Base-by-base conservation (phyloP, 2,797 vertebrate genomes). In the Picus viridis region DNA sequence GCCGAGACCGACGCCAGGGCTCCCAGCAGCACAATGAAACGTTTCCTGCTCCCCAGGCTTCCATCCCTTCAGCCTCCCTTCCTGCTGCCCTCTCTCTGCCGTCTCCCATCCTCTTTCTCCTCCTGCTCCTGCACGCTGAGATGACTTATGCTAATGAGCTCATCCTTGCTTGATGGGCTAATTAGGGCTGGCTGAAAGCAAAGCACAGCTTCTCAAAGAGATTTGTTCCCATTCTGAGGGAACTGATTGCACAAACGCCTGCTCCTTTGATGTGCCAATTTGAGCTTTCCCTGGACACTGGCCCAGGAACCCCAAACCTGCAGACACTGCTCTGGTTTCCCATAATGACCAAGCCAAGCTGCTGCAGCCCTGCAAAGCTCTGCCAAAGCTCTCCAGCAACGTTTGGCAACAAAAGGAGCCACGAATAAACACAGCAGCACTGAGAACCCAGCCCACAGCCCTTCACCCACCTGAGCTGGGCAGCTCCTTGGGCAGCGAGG, bases 331-430 rank as follows among this genome's bases (percentile, higher is more conserved):
- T 43, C 78, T 86, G 83, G 39, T 74, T 88, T 86, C 65, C 75
- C 74, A 63, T 34, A 84, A 72, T 34, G 51, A 78, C 81, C 78
- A 83, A 83, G 22, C 59, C 24, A 59, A 63, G 26, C 30, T 89
- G 67, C 82, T 75, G 58, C 84, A 88, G 79, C 68, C 32, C 63
- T 5, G 65, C 58, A 89, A 39, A 84, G 20, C 47, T 58, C 62
- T 85, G 92, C 84, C 87, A 93, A 88, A 54, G 75, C 79, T 58
- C 53, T 83, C 65, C 54, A 91, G 79, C 51, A 84, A 78, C 68
- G 78, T 56, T 86, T 94, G 90, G 88, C 92, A 94, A 64, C 51
- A 84, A 90, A 91, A 78, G 71, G 63, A 89, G 68, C 62, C 67
- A 84, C 61, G 74, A 86, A 77, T 70, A 88, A 91, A 83, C 53